A percentile compares a stretch with the other conserved stretches of the same genome.
phyloP scores from a whole-genome alignment of 2,888 invertebrate genomes.

The Saturnia pavonia region DNA sequence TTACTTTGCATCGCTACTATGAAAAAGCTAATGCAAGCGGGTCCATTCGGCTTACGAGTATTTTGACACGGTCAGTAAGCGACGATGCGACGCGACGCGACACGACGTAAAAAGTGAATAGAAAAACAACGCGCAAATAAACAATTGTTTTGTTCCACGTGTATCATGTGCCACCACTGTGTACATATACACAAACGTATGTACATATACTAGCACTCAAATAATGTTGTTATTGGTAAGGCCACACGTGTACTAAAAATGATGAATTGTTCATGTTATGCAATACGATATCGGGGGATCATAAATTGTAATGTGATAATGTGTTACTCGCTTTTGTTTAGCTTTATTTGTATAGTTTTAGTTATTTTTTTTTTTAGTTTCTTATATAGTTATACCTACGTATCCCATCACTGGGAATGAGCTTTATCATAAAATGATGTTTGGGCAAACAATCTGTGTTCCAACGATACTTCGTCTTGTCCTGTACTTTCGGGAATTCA shows the following conservation, averaged over 20 bases:
- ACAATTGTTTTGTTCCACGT: constrained; percentile 13
- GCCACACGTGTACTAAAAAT: constrained; percentile 5
- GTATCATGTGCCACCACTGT: neutral
- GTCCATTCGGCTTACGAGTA: neutral
- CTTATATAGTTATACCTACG: no score
- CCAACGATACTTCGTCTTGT: no score
- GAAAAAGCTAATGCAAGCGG: no score
- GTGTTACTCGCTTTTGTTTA: constrained; percentile 13
- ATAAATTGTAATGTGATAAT: neutral
- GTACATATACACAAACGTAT: neutral
- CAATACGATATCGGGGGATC: constrained; percentile 8
- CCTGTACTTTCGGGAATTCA: no score
- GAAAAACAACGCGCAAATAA: constrained; percentile 6
- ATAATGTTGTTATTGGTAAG: constrained; percentile 12
- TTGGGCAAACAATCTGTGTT: neutral
- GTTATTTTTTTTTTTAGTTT: no score
- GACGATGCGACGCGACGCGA: no score
- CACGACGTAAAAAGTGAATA: neutral
- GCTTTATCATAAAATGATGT: neutral
- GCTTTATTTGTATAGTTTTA: constrained; percentile 22
- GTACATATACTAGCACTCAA: neutral
- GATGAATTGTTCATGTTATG: constrained; percentile 3
- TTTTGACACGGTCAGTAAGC: neutral
- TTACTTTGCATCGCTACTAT: no score
- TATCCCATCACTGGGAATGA: no score